phyloP scores from a whole-genome alignment of 2,113 vertebrate species.

The Sander lucioperca region DNA sequence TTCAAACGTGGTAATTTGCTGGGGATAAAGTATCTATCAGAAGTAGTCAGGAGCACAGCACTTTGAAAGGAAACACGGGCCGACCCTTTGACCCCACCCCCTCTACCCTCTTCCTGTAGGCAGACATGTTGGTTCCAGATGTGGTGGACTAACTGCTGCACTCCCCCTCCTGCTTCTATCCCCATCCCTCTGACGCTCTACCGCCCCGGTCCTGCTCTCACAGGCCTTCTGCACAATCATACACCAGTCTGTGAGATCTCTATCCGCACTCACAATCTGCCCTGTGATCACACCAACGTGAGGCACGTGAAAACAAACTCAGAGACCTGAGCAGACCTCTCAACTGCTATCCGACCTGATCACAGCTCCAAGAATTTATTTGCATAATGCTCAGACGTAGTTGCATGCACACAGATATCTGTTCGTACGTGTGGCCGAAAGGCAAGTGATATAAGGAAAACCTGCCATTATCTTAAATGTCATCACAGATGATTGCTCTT shows the following conservation, averaged over 20 bases:
- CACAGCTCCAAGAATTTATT: slow-evolving; percentile 62
- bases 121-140: slow-evolving; percentile 97
- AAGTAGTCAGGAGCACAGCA: slow-evolving; percentile 89
- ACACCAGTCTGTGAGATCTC: slow-evolving; percentile 71
- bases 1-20: slow-evolving; percentile 95
- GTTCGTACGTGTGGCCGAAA: slow-evolving; percentile 64
- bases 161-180: slow-evolving; percentile 68
- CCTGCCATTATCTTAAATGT: slow-evolving; percentile 67
- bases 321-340: slow-evolving; percentile 61
- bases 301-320: slow-evolving; percentile 73
- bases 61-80: slow-evolving; percentile 91
- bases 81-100: slow-evolving; percentile 89
- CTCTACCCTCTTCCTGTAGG: slow-evolving; percentile 90
- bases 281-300: slow-evolving; percentile 65
- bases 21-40: slow-evolving; percentile 97
- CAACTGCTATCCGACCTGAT: slow-evolving; percentile 61
- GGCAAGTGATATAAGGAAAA: slow-evolving; percentile 61
- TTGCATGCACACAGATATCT: slow-evolving; percentile 68
- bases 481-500: slow-evolving; percentile 69
- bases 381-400: slow-evolving; percentile 54
- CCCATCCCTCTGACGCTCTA: slow-evolving; percentile 65
- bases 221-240: slow-evolving; percentile 68
- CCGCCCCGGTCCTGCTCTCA: slow-evolving; percentile 60
- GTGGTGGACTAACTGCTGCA: slow-evolving; percentile 74
- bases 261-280: slow-evolving; percentile 72